Evolutionary conservation across 2,888 invertebrate species (phyloP), one percentile per base, ranked within the genome.

Genomic region (Sarcophaga variegata): DNA sequence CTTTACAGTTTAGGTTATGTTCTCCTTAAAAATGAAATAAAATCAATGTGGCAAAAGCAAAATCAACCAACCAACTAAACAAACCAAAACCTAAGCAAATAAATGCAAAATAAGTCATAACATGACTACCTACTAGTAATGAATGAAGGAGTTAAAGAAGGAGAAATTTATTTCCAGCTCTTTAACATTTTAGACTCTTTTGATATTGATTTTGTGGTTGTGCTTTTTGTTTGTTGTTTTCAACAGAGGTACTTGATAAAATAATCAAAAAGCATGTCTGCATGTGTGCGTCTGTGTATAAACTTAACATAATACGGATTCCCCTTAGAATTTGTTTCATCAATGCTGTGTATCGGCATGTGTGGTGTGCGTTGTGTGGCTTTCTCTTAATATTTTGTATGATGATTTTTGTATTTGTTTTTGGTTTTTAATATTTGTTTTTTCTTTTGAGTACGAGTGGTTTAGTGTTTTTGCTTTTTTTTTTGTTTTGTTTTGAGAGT

Each of bases 361-460:
- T n/a, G 67, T 45, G 10, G 67, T 67, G n/a, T 67, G 37, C 8
- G 37, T 37, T 37, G 27, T 37, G 45, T 49, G 22, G 14, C 54
- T 59, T 54, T 85, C 84, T 85, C 84, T 85, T 81, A 81, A 71
- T 80, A 17, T 60, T 84, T 84, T 85, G 84, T 85, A 85, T 85
- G 80, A 85, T 66, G 71, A 66, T 72, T 83, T 67, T 80, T 80
- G 71, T 14, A 17, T 20, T 66, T 76, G 70, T 67, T 75, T 69
- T 37, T 37, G 10, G 49, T 66, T 66, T 27, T 45, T 45, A 37
- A n/a, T 11, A 45, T 17, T 60, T 22, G 8, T 77, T 66, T 60
- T 70, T 70, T 63, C 72, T n/a, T 80, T 76, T 82, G 86, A 85
- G 85, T 80, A 67, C 72, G 86, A 86, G 86, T 86, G 83, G 27